Conservation (phyloP, 2,113 vertebrate species). For the Euleptes europaea region DNA sequence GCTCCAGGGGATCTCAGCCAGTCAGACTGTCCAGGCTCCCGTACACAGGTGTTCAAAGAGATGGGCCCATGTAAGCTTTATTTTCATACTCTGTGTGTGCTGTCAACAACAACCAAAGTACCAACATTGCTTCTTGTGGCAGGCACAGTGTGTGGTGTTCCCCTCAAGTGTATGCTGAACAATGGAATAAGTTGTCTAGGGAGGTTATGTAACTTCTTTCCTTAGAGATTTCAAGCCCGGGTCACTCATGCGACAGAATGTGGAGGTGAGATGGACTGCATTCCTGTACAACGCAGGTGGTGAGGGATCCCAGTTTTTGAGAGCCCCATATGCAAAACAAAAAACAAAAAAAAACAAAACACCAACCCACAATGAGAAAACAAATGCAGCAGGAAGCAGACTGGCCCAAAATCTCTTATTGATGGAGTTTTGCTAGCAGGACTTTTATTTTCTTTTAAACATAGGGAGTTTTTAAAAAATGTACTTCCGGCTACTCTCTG, state of each 20-base stretch:
- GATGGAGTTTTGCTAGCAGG: neutral
- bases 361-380: neutral
- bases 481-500: neutral
- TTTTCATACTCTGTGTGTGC: neutral
- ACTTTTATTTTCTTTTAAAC: neutral
- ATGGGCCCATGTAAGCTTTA: neutral
- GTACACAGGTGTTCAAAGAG: neutral
- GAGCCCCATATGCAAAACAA: neutral
- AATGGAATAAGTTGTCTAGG: neutral
- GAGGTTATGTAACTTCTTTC: constrained; percentile 7
- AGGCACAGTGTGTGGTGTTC: neutral
- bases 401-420: neutral
- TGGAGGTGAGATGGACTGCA: neutral
- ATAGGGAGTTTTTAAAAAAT: neutral
- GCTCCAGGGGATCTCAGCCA: neutral
- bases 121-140: neutral
- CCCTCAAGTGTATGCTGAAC: neutral
- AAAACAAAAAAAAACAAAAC: too few species aligned
- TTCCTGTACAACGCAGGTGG: neutral
- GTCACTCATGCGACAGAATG: neutral
- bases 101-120: neutral
- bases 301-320: neutral
- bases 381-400: neutral
- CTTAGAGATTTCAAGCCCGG: constrained; percentile 1
- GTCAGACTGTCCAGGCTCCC: neutral